Evolutionary conservation across 2,888 invertebrate species (phyloP).

Genomic region (Octonoba sinensis): DNA sequence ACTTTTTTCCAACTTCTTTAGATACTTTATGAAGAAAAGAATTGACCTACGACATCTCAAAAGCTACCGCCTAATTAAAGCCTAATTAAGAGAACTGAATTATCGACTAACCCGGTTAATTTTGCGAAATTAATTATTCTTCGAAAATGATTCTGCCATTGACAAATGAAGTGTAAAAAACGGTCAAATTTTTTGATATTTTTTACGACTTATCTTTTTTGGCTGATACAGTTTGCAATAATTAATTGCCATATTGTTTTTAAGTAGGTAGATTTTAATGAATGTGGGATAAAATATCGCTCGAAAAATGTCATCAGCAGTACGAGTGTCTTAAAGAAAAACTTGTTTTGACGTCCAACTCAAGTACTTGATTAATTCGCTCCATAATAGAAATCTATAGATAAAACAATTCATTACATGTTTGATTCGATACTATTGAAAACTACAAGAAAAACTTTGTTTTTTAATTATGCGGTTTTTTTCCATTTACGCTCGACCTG

Average conservation of each 20-base stretch:
- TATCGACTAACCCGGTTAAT: constrained; percentile 24
- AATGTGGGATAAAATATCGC: constrained; percentile 2
- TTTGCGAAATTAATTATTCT: constrained; percentile 39
- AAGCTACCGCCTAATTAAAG: constrained; percentile 1
- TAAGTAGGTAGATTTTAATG: constrained; percentile 1
- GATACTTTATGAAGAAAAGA: not conserved
- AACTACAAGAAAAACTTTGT: too few species aligned
- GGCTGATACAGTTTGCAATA: not conserved
- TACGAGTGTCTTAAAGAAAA: too few species aligned
- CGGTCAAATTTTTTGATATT: constrained; percentile 13
- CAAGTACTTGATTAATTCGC: too few species aligned
- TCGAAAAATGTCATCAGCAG: not conserved
- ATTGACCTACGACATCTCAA: constrained; percentile 3
- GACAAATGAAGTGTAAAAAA: constrained; percentile 42
- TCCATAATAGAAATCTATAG: too few species aligned
- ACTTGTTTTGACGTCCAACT: too few species aligned
- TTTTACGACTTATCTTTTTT: constrained; percentile 5
- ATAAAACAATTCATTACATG: too few species aligned
- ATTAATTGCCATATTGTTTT: constrained; percentile 26
- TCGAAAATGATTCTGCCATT: constrained; percentile 45
- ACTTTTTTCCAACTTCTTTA: not conserved
- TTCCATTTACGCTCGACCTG: too few species aligned
- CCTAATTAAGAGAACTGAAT: not conserved
- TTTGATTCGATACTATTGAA: too few species aligned
- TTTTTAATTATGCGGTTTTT: too few species aligned